Evolutionary conservation across 2,797 vertebrate species (phyloP), one percentile per base, ranked within the genome.

Genomic region (Pempheris klunzingeri): DNA sequence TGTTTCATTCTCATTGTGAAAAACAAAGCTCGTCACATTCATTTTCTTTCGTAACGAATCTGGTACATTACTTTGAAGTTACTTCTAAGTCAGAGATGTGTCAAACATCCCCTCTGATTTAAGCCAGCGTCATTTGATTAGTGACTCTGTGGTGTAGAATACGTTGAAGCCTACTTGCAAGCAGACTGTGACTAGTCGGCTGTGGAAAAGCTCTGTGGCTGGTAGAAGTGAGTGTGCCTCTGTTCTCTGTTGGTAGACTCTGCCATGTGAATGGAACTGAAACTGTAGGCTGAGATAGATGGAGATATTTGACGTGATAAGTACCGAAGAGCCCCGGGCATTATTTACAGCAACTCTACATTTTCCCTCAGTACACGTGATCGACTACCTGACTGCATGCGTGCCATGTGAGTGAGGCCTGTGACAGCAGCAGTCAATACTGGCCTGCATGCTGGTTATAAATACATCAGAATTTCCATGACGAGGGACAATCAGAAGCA

Each of bases 381-480:
- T 24, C 15, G 74, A 69, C 8, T 38, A 18, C n/a, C 11, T 60
- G 53, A n/a, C 50, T 54, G 79, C 61, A 71, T 58, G 74, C n/a
- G 22, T 1, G 43, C 12, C 12, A 41, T 43, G 26, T 24, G 44
- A 61, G 34, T 0, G 38, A 13, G 22, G 57, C 28, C 26, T 34
- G 32, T 64, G 52, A 67, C 61, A 64, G 53, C 22, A 58, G 34
- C 39, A 49, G 49, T 92, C 90, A 71, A 92, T 92, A 84, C 24
- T 46, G 34, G n/a, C 54, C 67, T 44, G 17, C 0, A 64, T 64
- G 47, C 72, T 71, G 66, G 12, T 34, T 38, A 65, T 92, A 85
- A 77, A 88, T 88, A 74, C 36, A 78, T 85, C 41, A 28, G 53
- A 85, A 79, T 90, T 91, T 91, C 88, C 88, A 83, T 84, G 78